A percentile compares a stretch with the other conserved stretches of the same genome.
Conservation (phyloP, 2,888 invertebrate genomes). For the Acleris cristana region DNA sequence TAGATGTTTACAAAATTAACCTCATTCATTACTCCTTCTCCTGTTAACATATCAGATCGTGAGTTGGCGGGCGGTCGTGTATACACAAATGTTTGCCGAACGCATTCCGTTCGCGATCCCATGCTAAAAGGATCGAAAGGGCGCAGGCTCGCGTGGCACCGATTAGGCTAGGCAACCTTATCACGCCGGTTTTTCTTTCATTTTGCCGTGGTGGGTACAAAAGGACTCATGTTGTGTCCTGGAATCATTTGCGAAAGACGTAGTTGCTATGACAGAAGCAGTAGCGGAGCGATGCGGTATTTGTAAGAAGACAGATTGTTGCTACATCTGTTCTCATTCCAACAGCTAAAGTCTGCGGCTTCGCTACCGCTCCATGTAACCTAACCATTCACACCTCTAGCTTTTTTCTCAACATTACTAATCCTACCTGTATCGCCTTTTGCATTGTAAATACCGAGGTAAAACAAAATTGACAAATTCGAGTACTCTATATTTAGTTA, state of each 20-base stretch:
- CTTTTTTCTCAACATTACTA: neutral
- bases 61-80: conserved; percentile 51
- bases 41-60: conserved; percentile 43
- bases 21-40: conserved; percentile 3
- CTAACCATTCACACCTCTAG: too few species aligned
- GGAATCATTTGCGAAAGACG: too few species aligned
- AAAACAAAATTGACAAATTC: too few species aligned
- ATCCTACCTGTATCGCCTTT: conserved; percentile 19
- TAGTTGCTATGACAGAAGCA: too few species aligned
- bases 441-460: conserved; percentile 27
- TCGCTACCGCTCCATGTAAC: too few species aligned
- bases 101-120: conserved; percentile 53
- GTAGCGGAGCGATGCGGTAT: too few species aligned
- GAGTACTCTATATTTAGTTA: too few species aligned
- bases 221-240: too few species aligned
- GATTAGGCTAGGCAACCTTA: conserved; percentile 13
- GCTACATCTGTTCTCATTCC: too few species aligned
- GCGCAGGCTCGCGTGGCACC: neutral
- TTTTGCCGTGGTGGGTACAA: neutral
- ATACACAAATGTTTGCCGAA: conserved; percentile 62
- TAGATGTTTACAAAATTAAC: conserved; percentile 1
- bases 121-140: conserved; percentile 13
- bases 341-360: too few species aligned
- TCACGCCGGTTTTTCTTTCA: conserved; percentile 15
- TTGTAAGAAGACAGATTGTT: too few species aligned